phyloP scores from a whole-genome alignment of 37 sponge, comb jelly and placozoan genomes.

The Lycopodina hypogea region DNA sequence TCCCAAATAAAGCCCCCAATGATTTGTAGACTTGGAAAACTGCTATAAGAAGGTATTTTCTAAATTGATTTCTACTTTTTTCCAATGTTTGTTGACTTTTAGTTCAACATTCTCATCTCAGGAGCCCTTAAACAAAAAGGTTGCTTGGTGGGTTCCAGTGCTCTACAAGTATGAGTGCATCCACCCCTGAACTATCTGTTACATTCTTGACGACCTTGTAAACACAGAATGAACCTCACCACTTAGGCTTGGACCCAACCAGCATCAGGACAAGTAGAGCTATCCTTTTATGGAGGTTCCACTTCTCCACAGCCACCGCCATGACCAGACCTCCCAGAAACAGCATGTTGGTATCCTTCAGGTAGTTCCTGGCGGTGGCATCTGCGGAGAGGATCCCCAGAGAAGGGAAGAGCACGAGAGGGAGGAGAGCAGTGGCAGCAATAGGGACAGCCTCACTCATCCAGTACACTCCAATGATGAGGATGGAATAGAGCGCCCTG shows the following conservation, averaged over 20 bases:
- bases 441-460: constrained; percentile 81
- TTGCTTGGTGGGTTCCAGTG: too few relatives aligned
- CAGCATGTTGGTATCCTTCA: constrained; percentile 84
- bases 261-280: constrained; percentile 78
- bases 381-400: constrained; percentile 74
- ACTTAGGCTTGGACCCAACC: constrained; percentile 72
- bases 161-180: too few relatives aligned
- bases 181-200: too few relatives aligned
- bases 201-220: too few relatives aligned
- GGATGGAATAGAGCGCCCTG: constrained; percentile 71
- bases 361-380: constrained; percentile 59
- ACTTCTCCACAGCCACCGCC: constrained; percentile 90
- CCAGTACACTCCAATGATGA: constrained; percentile 87
- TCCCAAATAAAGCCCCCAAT: too few relatives aligned
- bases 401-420: constrained; percentile 84
- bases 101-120: too few relatives aligned
- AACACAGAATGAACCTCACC: too few relatives aligned
- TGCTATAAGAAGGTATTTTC: too few relatives aligned
- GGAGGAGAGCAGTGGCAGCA: constrained; percentile 86
- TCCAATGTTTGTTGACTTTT: too few relatives aligned
- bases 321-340: constrained; percentile 85
- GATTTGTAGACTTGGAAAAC: too few relatives aligned
- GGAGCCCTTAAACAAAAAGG: too few relatives aligned
- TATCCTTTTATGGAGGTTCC: constrained; percentile 89
- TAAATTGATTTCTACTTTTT: too few relatives aligned